phyloP scores from a whole-genome alignment of 2,888 invertebrate genomes.

The Ochropleura leucogaster region DNA sequence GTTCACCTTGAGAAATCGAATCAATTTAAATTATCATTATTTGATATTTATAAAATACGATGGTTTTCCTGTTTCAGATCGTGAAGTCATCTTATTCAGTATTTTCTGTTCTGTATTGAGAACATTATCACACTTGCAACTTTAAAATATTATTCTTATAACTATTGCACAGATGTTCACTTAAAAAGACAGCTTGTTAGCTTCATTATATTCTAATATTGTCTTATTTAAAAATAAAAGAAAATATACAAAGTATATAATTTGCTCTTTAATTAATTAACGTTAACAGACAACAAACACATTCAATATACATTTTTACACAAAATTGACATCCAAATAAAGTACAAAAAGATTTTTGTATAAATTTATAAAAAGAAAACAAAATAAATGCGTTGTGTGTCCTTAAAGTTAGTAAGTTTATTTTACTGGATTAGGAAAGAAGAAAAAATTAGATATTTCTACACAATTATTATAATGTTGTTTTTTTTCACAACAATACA shows the following conservation, averaged over 20 bases:
- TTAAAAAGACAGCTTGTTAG: neutral
- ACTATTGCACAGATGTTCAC: neutral
- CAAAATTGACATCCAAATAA: constrained; percentile 46
- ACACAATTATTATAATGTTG: neutral
- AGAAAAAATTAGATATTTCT: neutral
- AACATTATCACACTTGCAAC: neutral
- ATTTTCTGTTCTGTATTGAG: constrained; percentile 59
- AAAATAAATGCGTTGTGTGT: constrained; percentile 56
- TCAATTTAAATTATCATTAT: too few species aligned
- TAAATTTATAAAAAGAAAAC: constrained; percentile 21
- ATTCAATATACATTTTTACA: constrained; percentile 41
- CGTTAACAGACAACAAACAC: constrained; percentile 61
- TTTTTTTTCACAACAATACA: neutral
- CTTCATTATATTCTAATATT: neutral
- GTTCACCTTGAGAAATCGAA: constrained; percentile 12
- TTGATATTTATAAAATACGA: neutral
- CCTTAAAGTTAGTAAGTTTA: constrained; percentile 28
- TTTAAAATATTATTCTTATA: neutral
- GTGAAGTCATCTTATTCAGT: constrained; percentile 64
- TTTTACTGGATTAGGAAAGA: constrained; percentile 6
- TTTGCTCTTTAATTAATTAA: constrained; percentile 53
- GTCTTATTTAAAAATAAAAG: constrained; percentile 32
- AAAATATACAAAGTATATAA: constrained; percentile 42
- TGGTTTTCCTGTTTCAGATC: constrained; percentile 54
- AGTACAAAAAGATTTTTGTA: constrained; percentile 35